Conservation (phyloP, 2,113 vertebrate species). For the Ardeotis arabs region DNA sequence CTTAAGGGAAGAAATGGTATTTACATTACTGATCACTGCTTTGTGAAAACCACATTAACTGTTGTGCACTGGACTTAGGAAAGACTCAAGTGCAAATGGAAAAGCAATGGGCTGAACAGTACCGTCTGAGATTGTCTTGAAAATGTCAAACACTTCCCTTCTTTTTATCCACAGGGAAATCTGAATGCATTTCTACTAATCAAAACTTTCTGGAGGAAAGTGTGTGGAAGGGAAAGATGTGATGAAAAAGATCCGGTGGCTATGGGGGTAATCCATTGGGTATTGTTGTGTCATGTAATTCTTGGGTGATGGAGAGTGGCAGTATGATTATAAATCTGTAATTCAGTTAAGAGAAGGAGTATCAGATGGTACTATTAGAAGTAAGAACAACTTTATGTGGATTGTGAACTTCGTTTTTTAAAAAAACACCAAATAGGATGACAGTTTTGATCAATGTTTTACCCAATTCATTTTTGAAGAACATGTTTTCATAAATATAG, state of each 20-base stretch:
- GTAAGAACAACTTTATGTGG: neutral
- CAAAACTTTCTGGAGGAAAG: neutral
- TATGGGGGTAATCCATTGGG: neutral
- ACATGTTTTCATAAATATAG: neutral
- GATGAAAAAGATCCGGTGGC: neutral
- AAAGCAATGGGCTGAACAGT: neutral
- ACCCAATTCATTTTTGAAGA: neutral
- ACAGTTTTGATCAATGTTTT: neutral
- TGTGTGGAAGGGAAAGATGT: neutral
- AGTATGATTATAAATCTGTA: neutral
- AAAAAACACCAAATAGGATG: neutral
- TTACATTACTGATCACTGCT: slow-evolving; percentile 59
- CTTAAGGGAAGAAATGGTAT: slow-evolving; percentile 60
- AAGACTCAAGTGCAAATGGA: slow-evolving; percentile 29
- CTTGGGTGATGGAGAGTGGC: neutral
- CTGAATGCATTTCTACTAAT: neutral
- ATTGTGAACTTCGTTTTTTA: neutral
- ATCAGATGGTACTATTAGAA: neutral
- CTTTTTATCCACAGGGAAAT: neutral
- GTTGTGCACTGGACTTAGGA: slow-evolving; percentile 36
- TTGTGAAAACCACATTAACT: slow-evolving; percentile 54
- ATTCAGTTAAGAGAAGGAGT: neutral
- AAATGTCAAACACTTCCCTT: slow-evolving; percentile 49
- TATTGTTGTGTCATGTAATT: neutral
- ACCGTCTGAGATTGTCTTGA: neutral